Percentiles rank a stretch among this genome's conserved stretches.
These are phyloP conservation scores for Kuschelorhynchus macadamiae DNA, from an alignment of 2,888 invertebrate genomes.

Conservation along the genomic window DNA sequence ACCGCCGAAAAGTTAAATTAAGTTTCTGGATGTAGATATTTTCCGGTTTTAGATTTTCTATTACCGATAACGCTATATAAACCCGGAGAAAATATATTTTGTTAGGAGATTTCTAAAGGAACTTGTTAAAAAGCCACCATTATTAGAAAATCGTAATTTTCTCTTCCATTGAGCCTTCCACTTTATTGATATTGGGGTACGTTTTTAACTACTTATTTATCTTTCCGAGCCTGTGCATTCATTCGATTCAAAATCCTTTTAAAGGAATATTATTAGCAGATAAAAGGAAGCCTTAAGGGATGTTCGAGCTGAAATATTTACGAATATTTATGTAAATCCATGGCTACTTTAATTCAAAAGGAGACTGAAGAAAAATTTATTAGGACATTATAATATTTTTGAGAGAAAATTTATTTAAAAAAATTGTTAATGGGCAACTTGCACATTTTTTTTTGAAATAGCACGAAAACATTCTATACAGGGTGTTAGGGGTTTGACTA, in stretches of 20 bases:
- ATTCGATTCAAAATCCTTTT: constrained; percentile 14
- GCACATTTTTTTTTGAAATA: too few species aligned
- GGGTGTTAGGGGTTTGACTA: too few species aligned
- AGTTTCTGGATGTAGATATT: constrained; percentile 12
- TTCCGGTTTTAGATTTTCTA: constrained; percentile 40
- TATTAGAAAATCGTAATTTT: constrained; percentile 47
- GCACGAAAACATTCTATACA: too few species aligned
- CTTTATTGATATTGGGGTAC: constrained; percentile 38
- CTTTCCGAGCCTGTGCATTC: constrained; percentile 33
- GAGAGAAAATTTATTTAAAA: too few species aligned
- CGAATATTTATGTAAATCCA: too few species aligned
- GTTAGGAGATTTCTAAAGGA: constrained; percentile 32
- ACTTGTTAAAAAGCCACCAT: constrained; percentile 47
- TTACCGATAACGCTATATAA: constrained; percentile 44
- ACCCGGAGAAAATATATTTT: constrained; percentile 41
- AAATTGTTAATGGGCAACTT: too few species aligned
- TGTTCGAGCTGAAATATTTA: too few species aligned
- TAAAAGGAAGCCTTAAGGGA: too few species aligned
- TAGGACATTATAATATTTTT: too few species aligned
- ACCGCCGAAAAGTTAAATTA: constrained; percentile 4
- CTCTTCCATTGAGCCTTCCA: constrained; percentile 40
- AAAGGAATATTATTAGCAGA: constrained; percentile 20
- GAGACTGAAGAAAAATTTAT: too few species aligned
- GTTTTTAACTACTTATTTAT: constrained; percentile 48
- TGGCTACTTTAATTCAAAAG: too few species aligned